Conservation (phyloP, 2,113 vertebrate species). For the Mirounga angustirostris region DNA sequence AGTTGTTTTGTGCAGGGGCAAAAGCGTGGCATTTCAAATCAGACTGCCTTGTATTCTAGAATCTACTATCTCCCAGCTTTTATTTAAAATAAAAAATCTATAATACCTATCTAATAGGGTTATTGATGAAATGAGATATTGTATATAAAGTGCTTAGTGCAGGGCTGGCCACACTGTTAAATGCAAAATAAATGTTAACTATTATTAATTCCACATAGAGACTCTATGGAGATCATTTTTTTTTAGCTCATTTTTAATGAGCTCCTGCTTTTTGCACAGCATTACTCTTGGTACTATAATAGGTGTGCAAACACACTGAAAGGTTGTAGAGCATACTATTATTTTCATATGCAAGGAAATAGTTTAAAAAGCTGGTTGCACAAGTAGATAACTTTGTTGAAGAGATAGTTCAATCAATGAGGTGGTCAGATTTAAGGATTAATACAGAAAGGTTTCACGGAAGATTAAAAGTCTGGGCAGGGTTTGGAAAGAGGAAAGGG, state of each 20-base stretch:
- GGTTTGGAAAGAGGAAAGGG: neutral
- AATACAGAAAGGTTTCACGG: neutral
- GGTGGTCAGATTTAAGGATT: neutral
- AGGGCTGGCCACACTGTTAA: neutral
- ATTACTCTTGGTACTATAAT: neutral
- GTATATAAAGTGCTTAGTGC: neutral
- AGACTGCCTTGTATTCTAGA: neutral
- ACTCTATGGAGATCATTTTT: neutral
- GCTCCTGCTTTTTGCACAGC: neutral
- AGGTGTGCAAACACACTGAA: neutral
- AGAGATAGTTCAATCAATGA: neutral
- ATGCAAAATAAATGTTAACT: neutral
- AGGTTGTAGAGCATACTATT: neutral
- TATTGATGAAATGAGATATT: slow-evolving; percentile 25
- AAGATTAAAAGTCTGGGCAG: neutral
- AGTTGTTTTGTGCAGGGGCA: neutral
- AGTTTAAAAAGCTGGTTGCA: neutral
- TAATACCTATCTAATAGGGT: neutral
- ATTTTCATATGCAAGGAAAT: slow-evolving; percentile 20
- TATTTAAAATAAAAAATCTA: neutral
- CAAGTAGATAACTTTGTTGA: neutral
- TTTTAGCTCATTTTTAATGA: slow-evolving; percentile 21
- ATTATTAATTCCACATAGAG: neutral
- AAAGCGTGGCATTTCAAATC: neutral
- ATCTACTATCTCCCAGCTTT: neutral